Evolutionary conservation across 1,140 invertebrate species (phyloP), one percentile per base, ranked within the genome.

Genomic region (Drosophila novamexicana): DNA sequence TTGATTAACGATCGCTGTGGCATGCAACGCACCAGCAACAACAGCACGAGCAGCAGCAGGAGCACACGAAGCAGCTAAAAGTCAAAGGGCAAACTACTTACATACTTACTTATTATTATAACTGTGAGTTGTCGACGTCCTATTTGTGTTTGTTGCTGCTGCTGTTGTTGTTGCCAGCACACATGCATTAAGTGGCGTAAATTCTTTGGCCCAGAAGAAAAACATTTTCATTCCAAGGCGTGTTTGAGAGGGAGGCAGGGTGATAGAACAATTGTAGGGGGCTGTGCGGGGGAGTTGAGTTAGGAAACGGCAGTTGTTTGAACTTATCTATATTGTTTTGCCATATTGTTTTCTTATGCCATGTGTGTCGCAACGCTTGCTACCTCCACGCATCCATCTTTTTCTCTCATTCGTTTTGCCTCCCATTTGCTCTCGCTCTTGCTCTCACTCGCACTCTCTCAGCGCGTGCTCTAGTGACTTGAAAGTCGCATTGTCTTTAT

Each of bases 251-350:
- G 22, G 22, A 29, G 22, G 22, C 47, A 9, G 22, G 18, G 5
- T n/a, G 47, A 29, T 47, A n/a, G 9, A 16, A 18, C 16, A 9
- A 18, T 2, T 45, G 45, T 49, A 16, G 4, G 45, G 16, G 45
- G 22, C 22, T 47, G 45, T 47, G 29, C 3, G n/a, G 14, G 7
- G 53, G 39, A n/a, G 42, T 9, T 32, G 47, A 50, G 16, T 37
- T 1, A 5, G 45, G 44, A 61, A 64, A 57, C 64, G 77, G 77
- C 74, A 89, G 79, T 89, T 84, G 80, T 78, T 89, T 89, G 84
- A 88, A 88, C 84, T 88, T 88, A 88, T 88, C 84, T 88, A 89
- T 89, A 88, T 88, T 88, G 84, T 88, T 89, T 89, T 88, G 80
- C 84, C 83, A 88, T 88, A 88, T 88, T 88, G 83, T 88, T 88